Conservation (phyloP, 2,113 vertebrate genomes). For the Nothobranchius furzeri region DNA sequence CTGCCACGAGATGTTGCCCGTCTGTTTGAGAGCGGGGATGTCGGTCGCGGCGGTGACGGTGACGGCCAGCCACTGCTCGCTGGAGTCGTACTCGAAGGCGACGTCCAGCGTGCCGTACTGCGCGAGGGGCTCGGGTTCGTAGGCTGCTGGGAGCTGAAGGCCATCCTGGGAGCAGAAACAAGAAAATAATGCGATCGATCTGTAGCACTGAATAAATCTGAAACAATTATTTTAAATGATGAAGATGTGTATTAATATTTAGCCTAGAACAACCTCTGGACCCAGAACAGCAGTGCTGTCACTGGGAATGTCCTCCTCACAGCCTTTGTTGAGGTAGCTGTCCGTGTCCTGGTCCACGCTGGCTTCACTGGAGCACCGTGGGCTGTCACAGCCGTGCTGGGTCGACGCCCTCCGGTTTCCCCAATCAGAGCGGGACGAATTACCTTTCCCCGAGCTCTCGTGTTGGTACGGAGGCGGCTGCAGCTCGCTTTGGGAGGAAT, state of each 20-base stretch:
- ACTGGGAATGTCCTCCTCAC: slow-evolving; percentile 93
- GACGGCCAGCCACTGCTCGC: slow-evolving; percentile 93
- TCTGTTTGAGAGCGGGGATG: slow-evolving; percentile 91
- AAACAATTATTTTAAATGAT: background rate
- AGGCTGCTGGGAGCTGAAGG: slow-evolving; percentile 88
- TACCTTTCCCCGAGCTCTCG: slow-evolving; percentile 79
- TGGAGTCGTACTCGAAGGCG: slow-evolving; percentile 95
- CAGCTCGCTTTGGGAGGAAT: slow-evolving; percentile 84
- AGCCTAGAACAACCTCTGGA: slow-evolving; percentile 83
- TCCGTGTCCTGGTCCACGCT: slow-evolving; percentile 88
- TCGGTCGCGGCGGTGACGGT: slow-evolving; percentile 96
- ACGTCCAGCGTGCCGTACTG: slow-evolving; percentile 97
- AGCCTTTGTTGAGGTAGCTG: slow-evolving; percentile 90
- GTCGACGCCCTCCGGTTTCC: slow-evolving; percentile 82
- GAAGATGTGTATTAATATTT: no score
- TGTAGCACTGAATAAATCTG: background rate
- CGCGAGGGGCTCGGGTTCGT: slow-evolving; percentile 92
- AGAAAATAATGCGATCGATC: background rate
- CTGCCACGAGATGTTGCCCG: slow-evolving; percentile 94
- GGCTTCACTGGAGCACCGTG: slow-evolving; percentile 84
- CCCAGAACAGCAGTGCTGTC: slow-evolving; percentile 95
- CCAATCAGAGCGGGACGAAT: slow-evolving; percentile 79
- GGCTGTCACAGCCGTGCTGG: slow-evolving; percentile 63
- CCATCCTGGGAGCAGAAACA: slow-evolving; percentile 78
- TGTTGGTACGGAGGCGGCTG: slow-evolving; percentile 92